These are phyloP conservation scores for Columba livia DNA, from an alignment of 2,113 vertebrate genomes.

Conservation along the genomic window DNA sequence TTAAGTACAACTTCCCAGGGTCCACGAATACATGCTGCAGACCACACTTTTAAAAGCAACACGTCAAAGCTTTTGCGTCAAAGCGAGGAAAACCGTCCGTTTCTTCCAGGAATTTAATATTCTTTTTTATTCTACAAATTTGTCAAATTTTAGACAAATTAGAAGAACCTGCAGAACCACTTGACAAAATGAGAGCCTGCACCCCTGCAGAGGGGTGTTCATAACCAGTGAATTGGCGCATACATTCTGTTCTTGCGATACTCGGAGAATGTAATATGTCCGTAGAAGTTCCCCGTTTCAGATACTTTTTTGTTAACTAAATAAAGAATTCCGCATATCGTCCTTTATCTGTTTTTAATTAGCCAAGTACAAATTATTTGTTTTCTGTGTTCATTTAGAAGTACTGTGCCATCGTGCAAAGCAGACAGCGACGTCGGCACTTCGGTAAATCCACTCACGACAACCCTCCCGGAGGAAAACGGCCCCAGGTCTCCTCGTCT, in stretches of 20 bases:
- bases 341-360: neutral
- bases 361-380: neutral
- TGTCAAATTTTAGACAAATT: neutral
- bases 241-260: neutral
- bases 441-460: neutral
- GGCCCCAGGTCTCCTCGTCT: neutral
- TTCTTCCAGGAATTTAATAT: neutral
- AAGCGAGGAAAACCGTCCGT: neutral
- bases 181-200: neutral
- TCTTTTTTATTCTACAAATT: neutral
- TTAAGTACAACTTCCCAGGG: neutral
- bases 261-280: rapidly evolving
- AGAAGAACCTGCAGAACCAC: neutral
- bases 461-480: neutral
- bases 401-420: neutral
- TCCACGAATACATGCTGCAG: rapidly evolving
- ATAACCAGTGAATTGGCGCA: neutral
- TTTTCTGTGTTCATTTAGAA: neutral
- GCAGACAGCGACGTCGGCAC: neutral
- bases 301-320: neutral
- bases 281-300: neutral
- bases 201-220: neutral
- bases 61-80: neutral
- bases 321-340: neutral
- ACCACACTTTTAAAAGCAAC: neutral